Evolutionary conservation across 2,888 invertebrate species (phyloP).

Genomic region (Xestia xanthographa): DNA sequence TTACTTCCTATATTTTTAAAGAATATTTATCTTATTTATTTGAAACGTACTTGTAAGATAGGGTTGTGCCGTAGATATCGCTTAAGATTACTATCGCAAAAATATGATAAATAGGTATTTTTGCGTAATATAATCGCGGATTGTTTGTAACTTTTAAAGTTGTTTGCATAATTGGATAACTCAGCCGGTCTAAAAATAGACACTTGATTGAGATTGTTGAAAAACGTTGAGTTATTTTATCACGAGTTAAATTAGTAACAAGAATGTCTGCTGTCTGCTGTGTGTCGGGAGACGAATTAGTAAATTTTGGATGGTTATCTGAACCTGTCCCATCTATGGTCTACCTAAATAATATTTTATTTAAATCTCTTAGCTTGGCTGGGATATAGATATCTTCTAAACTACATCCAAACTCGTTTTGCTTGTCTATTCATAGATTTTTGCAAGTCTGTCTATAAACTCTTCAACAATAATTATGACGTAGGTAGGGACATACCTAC

Average conservation of each 20-base stretch:
- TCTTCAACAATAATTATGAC: not conserved
- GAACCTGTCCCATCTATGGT: not conserved
- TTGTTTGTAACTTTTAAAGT: not conserved
- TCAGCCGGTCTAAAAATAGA: constrained; percentile 20
- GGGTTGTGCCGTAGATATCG: constrained; percentile 11
- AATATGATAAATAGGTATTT: constrained; percentile 28
- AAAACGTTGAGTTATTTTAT: not conserved
- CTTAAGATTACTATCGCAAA: constrained; percentile 27
- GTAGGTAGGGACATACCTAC: too few species aligned
- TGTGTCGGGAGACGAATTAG: not conserved
- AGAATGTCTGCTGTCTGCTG: not conserved
- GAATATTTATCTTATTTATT: constrained; percentile 24
- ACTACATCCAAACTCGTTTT: not conserved
- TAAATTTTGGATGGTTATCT: not conserved
- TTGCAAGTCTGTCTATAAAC: not conserved
- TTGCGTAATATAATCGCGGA: constrained; percentile 36
- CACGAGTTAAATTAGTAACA: not conserved
- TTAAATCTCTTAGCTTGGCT: not conserved
- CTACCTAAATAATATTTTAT: not conserved
- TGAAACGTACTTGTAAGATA: constrained; percentile 26
- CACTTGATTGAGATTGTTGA: not conserved
- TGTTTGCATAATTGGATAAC: constrained; percentile 1
- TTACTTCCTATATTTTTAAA: constrained; percentile 16
- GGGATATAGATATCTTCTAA: not conserved
- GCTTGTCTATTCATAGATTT: not conserved